Evolutionary conservation across 2,888 invertebrate genomes (phyloP).

Genomic region (Napeogenes inachia): DNA sequence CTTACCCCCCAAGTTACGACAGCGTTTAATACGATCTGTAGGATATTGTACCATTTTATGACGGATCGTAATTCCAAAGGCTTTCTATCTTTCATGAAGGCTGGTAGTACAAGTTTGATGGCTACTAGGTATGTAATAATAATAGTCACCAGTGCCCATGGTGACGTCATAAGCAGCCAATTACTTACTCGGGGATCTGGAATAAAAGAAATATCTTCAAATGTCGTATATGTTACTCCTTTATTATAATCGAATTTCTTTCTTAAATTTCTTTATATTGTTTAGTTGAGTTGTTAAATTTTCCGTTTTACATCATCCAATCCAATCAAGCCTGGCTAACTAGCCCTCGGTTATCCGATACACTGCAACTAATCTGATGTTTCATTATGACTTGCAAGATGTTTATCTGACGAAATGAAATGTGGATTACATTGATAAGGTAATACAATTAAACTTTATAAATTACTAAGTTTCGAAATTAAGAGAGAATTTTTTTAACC

Average conservation of each 20-base stretch:
- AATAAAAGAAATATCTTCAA: constrained; percentile 12
- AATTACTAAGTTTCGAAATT: no score
- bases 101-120: constrained; percentile 78
- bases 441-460: no score
- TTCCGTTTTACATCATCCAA: no score
- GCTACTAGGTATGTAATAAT: constrained; percentile 74
- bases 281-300: no score
- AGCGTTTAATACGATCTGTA: constrained; percentile 85
- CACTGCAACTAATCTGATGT: no score
- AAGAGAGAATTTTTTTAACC: no score
- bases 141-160: constrained; percentile 72
- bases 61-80: constrained; percentile 81
- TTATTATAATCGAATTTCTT: no score
- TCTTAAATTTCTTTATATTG: no score
- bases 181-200: constrained; percentile 79
- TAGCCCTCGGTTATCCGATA: no score
- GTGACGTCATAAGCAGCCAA: constrained; percentile 80
- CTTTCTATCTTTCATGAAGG: constrained; percentile 82
- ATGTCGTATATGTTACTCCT: no score
- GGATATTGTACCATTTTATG: constrained; percentile 87
- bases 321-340: no score
- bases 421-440: no score
- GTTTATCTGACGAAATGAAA: constrained; percentile 8
- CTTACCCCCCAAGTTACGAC: constrained; percentile 83
- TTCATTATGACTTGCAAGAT: not conserved